Conservation (phyloP, 2,113 vertebrate genomes). For the Trogon surrucura region DNA sequence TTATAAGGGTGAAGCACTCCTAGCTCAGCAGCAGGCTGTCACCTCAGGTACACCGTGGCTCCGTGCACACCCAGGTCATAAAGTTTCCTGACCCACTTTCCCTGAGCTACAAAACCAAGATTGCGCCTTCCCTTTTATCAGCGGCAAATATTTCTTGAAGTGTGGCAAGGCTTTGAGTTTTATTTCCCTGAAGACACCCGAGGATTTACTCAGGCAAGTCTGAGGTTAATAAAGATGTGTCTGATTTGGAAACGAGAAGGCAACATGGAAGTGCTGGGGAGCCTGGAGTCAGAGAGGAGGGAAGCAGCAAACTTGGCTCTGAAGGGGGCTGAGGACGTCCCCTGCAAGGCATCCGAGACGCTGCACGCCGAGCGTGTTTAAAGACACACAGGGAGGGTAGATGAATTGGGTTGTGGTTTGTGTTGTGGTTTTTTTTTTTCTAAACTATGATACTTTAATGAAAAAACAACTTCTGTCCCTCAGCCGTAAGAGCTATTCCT, state of each 20-base stretch:
- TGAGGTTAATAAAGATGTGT: constrained; percentile 16
- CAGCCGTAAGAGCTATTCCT: constrained; percentile 46
- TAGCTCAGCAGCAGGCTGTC: not conserved
- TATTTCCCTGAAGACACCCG: not conserved
- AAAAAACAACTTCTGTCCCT: constrained; percentile 56
- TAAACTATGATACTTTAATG: constrained; percentile 1
- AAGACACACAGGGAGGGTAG: not conserved
- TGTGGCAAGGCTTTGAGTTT: not conserved
- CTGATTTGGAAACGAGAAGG: constrained; percentile 9
- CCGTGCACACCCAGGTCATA: not conserved
- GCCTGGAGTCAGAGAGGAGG: not conserved
- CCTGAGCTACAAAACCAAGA: not conserved
- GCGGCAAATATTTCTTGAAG: not conserved
- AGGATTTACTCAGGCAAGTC: not conserved
- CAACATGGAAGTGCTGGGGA: not conserved
- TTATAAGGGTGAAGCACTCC: not conserved
- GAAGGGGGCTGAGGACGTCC: not conserved
- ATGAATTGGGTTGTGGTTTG: not conserved
- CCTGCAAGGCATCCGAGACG: not conserved
- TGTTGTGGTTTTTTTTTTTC: not conserved
- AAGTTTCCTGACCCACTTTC: not conserved
- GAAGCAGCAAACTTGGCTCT: not conserved
- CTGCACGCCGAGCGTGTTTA: not conserved
- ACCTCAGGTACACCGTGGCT: not conserved
- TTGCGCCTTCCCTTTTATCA: not conserved